Evolutionary conservation across 2,113 vertebrate species (phyloP), one percentile per base, ranked within the genome.

Genomic region (Podarcis muralis): DNA sequence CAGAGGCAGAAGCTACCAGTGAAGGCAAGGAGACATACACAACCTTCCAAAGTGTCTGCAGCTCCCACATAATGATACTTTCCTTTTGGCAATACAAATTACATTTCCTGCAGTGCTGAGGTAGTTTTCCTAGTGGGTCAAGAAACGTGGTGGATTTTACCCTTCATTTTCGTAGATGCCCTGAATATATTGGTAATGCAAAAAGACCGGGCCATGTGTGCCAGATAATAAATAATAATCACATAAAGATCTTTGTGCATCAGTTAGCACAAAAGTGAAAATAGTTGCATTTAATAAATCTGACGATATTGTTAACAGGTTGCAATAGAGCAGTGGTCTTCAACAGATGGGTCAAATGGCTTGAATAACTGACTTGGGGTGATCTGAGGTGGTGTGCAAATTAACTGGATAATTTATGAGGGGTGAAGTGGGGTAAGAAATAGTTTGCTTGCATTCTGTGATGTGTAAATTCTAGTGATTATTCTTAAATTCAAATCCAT

Each of bases 81-180:
- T 96, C 93, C 84, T 93, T 92, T 94, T 84, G 43, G 91, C 91
- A 76, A 93, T 95, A 93, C 95, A 94, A 94, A 95, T 95, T 94
- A 94, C 93, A 94, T 93, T 95, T 95, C 94, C 93, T 95, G 85
- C 87, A 72, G 86, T 32, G 2, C 75, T 91, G 94, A 94, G 94
- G 92, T 89, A 93, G 95, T 92, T 95, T 95, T 94, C 88, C 94
- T 93, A 83, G 82, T 94, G 92, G 90, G 91, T 94, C 93, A 96
- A 40, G 93, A 95, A 95, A 95, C 81, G 88, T 93, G 92, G 94
- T 95, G 95, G 93, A 92, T 91, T 68, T 94, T 93, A 94, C 93
- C 92, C 90, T 88, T 92, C 43, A 59, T 81, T 0, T 79, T 87
- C 35, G 48, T 66, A 78, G n/a, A 0, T 87, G 85, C 89, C 83